A percentile compares a stretch with the other conserved stretches of the same genome.
phyloP scores from a whole-genome alignment of 35 echinoderm and acorn worm species.

The Holothuria glaberrima region DNA sequence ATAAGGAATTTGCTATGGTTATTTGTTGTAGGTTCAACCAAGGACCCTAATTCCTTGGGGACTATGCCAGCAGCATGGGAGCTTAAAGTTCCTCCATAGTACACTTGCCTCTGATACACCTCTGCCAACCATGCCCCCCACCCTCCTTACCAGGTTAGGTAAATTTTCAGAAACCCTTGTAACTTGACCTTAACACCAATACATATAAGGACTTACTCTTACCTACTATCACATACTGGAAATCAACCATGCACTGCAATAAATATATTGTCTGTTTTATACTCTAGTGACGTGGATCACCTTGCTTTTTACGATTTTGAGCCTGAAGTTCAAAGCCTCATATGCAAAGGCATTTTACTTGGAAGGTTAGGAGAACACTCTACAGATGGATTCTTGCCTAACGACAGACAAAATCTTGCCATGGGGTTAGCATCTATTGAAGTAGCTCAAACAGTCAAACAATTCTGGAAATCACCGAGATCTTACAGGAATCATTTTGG shows the following conservation, averaged over 20 bases:
- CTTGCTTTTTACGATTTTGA: constrained; percentile 71
- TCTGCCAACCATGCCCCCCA: too few species aligned
- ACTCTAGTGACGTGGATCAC: constrained; percentile 83
- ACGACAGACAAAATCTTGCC: constrained; percentile 71
- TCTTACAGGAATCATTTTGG: constrained; percentile 66
- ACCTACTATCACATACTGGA: too few species aligned
- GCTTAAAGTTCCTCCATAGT: too few species aligned
- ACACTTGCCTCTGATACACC: too few species aligned
- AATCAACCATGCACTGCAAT: too few species aligned
- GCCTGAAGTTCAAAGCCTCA: constrained; percentile 62
- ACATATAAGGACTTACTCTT: not conserved
- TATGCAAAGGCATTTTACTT: constrained; percentile 61
- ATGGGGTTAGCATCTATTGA: constrained; percentile 81
- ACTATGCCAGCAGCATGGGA: too few species aligned
- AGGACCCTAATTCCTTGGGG: too few species aligned
- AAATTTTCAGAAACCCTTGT: too few species aligned
- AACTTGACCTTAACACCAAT: not conserved
- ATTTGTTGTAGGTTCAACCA: too few species aligned
- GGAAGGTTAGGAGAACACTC: constrained; percentile 73
- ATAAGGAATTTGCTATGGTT: too few species aligned
- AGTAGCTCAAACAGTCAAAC: constrained; percentile 75
- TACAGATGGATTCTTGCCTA: constrained; percentile 89
- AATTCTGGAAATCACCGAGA: constrained; percentile 68
- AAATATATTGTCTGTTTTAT: not conserved
- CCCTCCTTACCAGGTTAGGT: too few species aligned